phyloP scores from a whole-genome alignment of 2,113 vertebrate species.

The Halcyon senegalensis region DNA sequence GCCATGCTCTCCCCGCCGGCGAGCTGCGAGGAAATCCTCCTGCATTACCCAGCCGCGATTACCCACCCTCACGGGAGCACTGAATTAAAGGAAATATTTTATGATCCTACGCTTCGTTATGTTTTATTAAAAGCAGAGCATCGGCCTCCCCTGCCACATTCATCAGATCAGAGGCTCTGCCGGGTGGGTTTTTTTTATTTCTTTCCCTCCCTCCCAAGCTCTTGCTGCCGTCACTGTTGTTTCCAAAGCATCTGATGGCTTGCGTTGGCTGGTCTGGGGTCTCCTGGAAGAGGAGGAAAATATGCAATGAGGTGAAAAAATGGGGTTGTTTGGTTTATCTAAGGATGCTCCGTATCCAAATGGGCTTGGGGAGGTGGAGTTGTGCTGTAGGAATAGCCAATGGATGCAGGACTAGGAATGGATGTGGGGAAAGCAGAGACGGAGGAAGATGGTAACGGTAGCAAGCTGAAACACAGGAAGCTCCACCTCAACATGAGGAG shows the following conservation, averaged over 20 bases:
- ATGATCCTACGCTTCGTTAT: slow-evolving; percentile 76
- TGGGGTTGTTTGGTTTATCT: not conserved
- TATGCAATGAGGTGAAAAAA: not conserved
- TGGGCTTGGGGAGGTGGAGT: rapidly evolving
- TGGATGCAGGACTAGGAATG: not conserved
- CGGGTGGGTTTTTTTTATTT: rapidly evolving
- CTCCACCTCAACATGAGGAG: no score
- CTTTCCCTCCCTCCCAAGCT: not conserved
- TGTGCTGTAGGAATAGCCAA: not conserved
- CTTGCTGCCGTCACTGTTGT: rapidly evolving
- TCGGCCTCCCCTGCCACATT: slow-evolving; percentile 24
- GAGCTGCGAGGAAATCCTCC: not conserved
- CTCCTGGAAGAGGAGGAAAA: not conserved
- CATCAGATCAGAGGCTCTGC: not conserved
- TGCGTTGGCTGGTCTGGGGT: not conserved
- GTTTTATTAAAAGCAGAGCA: slow-evolving; percentile 70
- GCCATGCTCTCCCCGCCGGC: rapidly evolving
- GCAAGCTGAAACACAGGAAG: no score
- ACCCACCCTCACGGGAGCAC: slow-evolving; percentile 54
- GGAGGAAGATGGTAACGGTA: no score
- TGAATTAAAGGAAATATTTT: slow-evolving; percentile 77
- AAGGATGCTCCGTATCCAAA: rapidly evolving
- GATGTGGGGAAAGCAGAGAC: not conserved
- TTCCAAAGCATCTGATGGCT: not conserved
- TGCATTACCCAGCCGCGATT: not conserved